Evolutionary conservation across 2,888 invertebrate genomes (phyloP).

Genomic region (Acanthopleura granulata): DNA sequence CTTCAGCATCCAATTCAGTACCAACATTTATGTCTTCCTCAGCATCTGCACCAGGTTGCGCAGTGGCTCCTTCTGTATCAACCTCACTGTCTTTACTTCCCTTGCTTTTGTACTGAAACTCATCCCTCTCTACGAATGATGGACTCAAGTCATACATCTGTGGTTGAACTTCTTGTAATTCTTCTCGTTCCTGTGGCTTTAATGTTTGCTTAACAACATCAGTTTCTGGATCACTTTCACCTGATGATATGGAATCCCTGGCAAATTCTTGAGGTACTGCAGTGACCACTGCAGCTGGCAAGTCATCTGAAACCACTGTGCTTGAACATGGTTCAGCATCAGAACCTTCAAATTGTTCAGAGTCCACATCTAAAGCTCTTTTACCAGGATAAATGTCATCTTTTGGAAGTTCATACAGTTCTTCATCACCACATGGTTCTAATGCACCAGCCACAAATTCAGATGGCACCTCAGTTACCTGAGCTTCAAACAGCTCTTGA

Average conservation of each 20-base stretch:
- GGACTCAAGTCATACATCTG: slow-evolving; percentile 11
- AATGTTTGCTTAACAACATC: slow-evolving; percentile 2
- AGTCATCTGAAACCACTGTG: not conserved
- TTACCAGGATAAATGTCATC: slow-evolving; percentile 51
- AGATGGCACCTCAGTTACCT: slow-evolving; percentile 27
- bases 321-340: slow-evolving; percentile 15
- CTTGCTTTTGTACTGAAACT: not conserved
- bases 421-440: slow-evolving; percentile 20
- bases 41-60: not conserved
- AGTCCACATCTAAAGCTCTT: slow-evolving; percentile 47
- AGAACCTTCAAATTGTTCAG: slow-evolving; percentile 20
- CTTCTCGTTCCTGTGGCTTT: not conserved
- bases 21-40: not conserved
- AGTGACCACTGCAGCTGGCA: not conserved
- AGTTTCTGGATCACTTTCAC: slow-evolving; percentile 5
- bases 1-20: slow-evolving; percentile 23
- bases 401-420: slow-evolving; percentile 32
- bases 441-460: slow-evolving; percentile 22
- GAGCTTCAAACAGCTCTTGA: slow-evolving; percentile 3
- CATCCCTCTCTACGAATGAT: not conserved
- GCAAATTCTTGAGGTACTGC: not conserved
- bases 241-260: not conserved
- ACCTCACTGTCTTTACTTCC: not conserved
- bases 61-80: not conserved
- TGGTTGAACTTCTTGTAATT: slow-evolving; percentile 7